These are phyloP conservation scores for Yponomeuta cagnagella DNA, from an alignment of 2,888 invertebrate genomes.

Conservation along the genomic window DNA sequence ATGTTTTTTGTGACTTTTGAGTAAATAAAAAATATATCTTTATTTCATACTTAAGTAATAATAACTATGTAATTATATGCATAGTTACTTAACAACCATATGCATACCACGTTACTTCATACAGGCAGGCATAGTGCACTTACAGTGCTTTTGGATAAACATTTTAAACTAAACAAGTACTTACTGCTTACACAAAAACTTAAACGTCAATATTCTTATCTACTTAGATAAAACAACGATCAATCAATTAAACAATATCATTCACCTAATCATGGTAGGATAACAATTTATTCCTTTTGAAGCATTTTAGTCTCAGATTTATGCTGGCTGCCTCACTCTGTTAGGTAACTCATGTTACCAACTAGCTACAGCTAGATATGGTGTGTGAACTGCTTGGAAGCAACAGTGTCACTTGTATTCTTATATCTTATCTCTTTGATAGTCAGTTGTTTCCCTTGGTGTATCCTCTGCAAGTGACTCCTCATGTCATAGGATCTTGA, in stretches of 20 bases:
- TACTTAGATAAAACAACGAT: neutral
- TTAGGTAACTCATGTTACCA: slow-evolving; percentile 10
- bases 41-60: slow-evolving; percentile 26
- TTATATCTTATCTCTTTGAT: slow-evolving; percentile 71
- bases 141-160: slow-evolving; percentile 7
- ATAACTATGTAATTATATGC: slow-evolving; percentile 17
- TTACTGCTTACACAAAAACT: neutral
- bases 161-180: neutral
- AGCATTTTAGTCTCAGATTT: neutral
- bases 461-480: slow-evolving; percentile 76
- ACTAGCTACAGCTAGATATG: slow-evolving; percentile 43
- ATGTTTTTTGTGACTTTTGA: slow-evolving; percentile 51
- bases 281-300: neutral
- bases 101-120: slow-evolving; percentile 8
- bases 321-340: neutral
- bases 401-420: slow-evolving; percentile 51
- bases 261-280: neutral
- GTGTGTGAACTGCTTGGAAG: slow-evolving; percentile 60
- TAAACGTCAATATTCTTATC: neutral
- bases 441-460: slow-evolving; percentile 72
- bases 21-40: slow-evolving; percentile 30
- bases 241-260: neutral
- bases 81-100: slow-evolving; percentile 6
- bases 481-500: slow-evolving; percentile 79
- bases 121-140: slow-evolving; percentile 11